Evolutionary conservation across 2,888 invertebrate genomes (phyloP), one percentile per base, ranked within the genome.

Genomic region (Lypha dubia): DNA sequence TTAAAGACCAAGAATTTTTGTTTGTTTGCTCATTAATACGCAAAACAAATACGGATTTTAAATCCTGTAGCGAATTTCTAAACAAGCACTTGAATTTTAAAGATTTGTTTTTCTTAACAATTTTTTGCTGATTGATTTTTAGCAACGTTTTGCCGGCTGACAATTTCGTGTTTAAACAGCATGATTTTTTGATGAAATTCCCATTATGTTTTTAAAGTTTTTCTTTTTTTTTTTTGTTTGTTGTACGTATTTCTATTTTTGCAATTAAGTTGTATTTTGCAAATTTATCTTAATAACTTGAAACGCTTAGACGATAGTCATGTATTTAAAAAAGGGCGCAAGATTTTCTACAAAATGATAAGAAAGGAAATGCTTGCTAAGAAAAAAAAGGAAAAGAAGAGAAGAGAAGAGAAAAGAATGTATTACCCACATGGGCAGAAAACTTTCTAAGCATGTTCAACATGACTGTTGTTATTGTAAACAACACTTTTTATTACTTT

Each of bases 1-100:
- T 51, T 51, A 24, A 24, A 51, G 51, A 51, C 20, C 22, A 15
- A 22, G 49, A 46, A 7, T 51, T 24, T 1, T 24, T 51, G 3
- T 51, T 49, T 49, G 9, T 49, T 20, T 20, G 15, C 15, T 49
- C 49, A 49, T 15, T 49, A 20, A 49, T 49, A 20, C 20, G 13
- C 51, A 22, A 51, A 51, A 51, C 24, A 51, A 51, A 51, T 20
- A 51, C 51, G 51, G 51, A 51, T 51, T 51, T 24, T 1, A 51
- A 13, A 51, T 13, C 51, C 22, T 24, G 24, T 24, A 51, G 22
- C 11, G 51, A 51, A 51, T 22, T 51, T 51, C 51, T 51, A 13
- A 51, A 24, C 22, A 11, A 51, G 11, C 22, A 51, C 22, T 51
- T 51, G 13, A 51, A 51, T 20, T 51, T 51, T 22, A 49, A 49